Conservation (phyloP, 1,140 invertebrate species). For the Pinna nobilis region DNA sequence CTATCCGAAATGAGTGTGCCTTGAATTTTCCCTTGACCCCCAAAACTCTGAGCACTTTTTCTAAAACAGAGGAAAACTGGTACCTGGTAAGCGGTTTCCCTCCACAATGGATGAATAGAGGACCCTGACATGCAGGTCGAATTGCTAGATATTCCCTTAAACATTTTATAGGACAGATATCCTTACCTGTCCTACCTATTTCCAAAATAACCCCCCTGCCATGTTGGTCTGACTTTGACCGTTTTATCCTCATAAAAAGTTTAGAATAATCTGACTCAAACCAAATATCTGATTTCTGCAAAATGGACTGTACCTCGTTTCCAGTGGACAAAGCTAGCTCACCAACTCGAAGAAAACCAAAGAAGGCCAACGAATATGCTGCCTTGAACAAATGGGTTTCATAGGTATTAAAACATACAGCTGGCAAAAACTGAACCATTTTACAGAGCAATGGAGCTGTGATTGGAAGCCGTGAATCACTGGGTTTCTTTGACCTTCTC, state of each 20-base stretch:
- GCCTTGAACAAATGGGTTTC: not conserved
- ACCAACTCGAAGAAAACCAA: too few species aligned
- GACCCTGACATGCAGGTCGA: not conserved
- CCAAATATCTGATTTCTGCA: not conserved
- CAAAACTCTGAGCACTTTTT: not conserved
- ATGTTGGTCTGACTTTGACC: constrained; percentile 13
- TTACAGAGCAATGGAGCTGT: too few species aligned
- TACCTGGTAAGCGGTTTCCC: not conserved
- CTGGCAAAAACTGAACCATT: not conserved
- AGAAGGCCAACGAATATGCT: not conserved
- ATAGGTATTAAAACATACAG: not conserved
- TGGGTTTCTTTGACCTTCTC: not conserved
- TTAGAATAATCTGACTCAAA: not conserved
- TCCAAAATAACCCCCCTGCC: not conserved
- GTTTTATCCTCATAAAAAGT: not conserved
- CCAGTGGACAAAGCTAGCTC: not conserved
- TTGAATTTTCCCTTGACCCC: not conserved
- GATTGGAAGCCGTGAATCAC: too few species aligned
- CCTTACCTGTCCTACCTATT: not conserved
- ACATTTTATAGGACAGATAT: not conserved
- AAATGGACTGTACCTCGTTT: not conserved
- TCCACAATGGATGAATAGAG: constrained; percentile 15
- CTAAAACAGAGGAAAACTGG: not conserved
- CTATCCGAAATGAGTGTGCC: not conserved
- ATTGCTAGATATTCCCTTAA: not conserved